These are phyloP conservation scores for Paramormyrops hopkinsi DNA, from an alignment of 2,797 vertebrate species.

Conservation along the genomic window DNA sequence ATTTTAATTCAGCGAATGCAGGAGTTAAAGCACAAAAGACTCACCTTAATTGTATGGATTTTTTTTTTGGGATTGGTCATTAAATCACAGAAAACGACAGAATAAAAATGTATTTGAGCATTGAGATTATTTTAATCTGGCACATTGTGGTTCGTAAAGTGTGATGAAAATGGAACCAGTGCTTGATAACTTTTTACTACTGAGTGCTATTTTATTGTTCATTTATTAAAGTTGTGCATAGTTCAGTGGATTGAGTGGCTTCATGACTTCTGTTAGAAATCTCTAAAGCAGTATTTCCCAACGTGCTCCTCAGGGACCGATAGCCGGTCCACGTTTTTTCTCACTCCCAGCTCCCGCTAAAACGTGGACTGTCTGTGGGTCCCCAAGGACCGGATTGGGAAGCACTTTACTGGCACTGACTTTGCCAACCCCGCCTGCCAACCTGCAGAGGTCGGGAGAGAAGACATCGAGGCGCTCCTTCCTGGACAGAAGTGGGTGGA, in stretches of 20 bases:
- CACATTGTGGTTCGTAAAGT: background rate
- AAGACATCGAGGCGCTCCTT: conserved; percentile 63
- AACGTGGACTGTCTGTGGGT: background rate
- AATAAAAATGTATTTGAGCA: background rate
- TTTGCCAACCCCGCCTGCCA: background rate
- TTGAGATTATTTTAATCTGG: background rate
- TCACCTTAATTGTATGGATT: background rate
- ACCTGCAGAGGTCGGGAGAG: conserved; percentile 72
- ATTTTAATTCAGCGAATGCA: background rate
- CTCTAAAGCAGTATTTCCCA: background rate
- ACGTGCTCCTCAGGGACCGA: background rate
- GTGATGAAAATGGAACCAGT: background rate
- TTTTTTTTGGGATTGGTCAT: background rate
- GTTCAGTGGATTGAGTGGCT: background rate
- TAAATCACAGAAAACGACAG: background rate
- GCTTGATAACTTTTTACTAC: background rate
- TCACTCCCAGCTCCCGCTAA: background rate
- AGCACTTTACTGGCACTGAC: background rate
- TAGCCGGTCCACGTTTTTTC: background rate
- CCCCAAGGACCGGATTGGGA: background rate
- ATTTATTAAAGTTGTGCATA: background rate
- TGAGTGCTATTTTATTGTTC: background rate
- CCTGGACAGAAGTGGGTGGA: conserved; percentile 64
- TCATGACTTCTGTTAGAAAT: background rate
- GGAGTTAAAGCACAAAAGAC: background rate